These are phyloP conservation scores for Eilema griseolum DNA, from an alignment of 2,888 invertebrate species.

Conservation along the genomic window DNA sequence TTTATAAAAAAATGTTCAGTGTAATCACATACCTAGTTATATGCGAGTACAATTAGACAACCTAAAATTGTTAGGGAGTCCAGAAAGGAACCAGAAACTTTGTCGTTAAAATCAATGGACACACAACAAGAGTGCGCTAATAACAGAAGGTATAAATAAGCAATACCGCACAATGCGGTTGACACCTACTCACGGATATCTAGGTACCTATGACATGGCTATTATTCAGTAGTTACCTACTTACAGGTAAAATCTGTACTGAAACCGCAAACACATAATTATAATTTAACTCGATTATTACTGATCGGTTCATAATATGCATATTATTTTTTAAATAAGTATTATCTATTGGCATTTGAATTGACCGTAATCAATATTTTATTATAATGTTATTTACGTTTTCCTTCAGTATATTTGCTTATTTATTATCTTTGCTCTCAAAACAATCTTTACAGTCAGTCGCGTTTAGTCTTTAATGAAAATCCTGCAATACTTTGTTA, in stretches of 20 bases:
- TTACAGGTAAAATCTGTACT: slow-evolving; percentile 15
- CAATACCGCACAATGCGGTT: slow-evolving; percentile 18
- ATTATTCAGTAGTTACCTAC: slow-evolving; percentile 4
- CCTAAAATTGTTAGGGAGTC: background rate
- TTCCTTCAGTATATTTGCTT: background rate
- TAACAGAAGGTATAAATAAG: slow-evolving; percentile 18
- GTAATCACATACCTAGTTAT: background rate
- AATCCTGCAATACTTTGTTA: background rate
- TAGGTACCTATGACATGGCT: background rate
- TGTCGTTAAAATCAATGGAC: background rate
- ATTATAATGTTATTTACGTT: background rate
- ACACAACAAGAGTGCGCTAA: background rate
- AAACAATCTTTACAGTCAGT: background rate
- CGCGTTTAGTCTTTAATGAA: background rate
- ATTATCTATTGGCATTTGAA: background rate
- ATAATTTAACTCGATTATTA: background rate
- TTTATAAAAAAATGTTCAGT: background rate
- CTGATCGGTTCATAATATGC: background rate
- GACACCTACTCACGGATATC: background rate
- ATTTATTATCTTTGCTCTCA: background rate
- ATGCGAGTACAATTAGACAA: too few species aligned
- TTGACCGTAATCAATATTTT: background rate
- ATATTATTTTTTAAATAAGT: background rate
- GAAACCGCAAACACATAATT: slow-evolving; percentile 21
- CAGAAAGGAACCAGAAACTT: background rate